A percentile compares a stretch with the other conserved stretches of the same genome.
These are phyloP conservation scores for Mythimna impura DNA, from an alignment of 2,888 invertebrate genomes.

Conservation along the genomic window DNA sequence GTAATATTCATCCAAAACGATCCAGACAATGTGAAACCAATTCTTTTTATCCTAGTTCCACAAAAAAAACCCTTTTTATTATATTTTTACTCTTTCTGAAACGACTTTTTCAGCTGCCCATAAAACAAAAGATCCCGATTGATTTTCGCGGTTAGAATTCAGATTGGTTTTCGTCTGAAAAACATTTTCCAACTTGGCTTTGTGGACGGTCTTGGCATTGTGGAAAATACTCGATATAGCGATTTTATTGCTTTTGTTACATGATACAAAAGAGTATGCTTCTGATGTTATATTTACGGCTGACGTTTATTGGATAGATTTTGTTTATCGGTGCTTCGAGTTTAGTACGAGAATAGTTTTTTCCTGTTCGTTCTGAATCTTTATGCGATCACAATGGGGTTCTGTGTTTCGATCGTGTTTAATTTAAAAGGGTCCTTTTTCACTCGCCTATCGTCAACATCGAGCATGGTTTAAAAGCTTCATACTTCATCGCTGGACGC, in stretches of 20 bases:
- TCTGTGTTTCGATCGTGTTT: background rate
- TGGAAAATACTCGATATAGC: conserved; percentile 31
- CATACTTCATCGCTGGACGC: no score
- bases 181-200: conserved; percentile 24
- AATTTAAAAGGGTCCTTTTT: background rate
- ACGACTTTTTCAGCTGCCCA: conserved; percentile 40
- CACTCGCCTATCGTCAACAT: no score
- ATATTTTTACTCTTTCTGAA: conserved; percentile 14
- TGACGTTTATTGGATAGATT: conserved; percentile 35
- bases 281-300: conserved; percentile 49
- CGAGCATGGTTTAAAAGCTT: no score
- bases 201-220: conserved; percentile 27
- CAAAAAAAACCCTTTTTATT: conserved; percentile 29
- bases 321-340: conserved; percentile 44
- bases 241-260: conserved; percentile 42
- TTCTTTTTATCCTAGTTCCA: conserved; percentile 10
- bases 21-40: conserved; percentile 14
- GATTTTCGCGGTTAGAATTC: conserved; percentile 58
- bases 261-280: conserved; percentile 29
- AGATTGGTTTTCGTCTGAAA: conserved; percentile 54
- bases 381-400: background rate
- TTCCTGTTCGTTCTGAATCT: background rate
- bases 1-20: background rate
- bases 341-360: conserved; percentile 14
- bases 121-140: conserved; percentile 46